Percentiles rank a stretch among this genome's conserved stretches.
Conservation (phyloP, 2,888 invertebrate species). For the Mesorhabditis spiculigera region DNA sequence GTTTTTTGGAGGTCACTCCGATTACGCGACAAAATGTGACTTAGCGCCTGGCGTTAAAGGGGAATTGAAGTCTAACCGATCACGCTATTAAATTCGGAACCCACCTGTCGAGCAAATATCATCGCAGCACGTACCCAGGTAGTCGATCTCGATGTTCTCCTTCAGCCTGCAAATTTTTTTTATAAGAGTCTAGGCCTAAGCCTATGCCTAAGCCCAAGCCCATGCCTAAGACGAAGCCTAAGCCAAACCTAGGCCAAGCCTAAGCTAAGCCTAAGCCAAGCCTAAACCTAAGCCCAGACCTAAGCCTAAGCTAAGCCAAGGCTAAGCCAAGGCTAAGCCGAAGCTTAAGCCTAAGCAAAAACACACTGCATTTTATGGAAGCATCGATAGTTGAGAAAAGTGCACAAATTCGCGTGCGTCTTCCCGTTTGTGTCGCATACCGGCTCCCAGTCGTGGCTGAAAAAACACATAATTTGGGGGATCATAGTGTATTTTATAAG, state of each 20-base stretch:
- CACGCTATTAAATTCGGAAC: conserved; percentile 4
- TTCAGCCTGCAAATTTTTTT: conserved; percentile 9
- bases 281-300: neutral
- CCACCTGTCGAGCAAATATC: conserved; percentile 30
- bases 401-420: conserved; percentile 38
- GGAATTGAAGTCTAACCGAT: neutral
- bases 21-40: neutral
- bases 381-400: conserved; percentile 36
- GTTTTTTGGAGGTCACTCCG: too few relatives aligned
- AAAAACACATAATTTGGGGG: neutral
- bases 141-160: conserved; percentile 28
- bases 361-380: conserved; percentile 34
- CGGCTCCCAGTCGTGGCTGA: conserved; percentile 28
- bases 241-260: neutral
- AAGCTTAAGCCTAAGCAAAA: neutral
- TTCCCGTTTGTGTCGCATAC: conserved; percentile 38
- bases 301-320: neutral
- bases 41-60: neutral
- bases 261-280: neutral
- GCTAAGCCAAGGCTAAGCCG: neutral
- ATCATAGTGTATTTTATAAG: too few relatives aligned
- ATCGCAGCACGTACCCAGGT: conserved; percentile 38
- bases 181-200: neutral
- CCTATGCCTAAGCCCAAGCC: neutral
- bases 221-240: neutral